phyloP scores from a whole-genome alignment of 2,797 vertebrate genomes.

The Oreortyx pictus region DNA sequence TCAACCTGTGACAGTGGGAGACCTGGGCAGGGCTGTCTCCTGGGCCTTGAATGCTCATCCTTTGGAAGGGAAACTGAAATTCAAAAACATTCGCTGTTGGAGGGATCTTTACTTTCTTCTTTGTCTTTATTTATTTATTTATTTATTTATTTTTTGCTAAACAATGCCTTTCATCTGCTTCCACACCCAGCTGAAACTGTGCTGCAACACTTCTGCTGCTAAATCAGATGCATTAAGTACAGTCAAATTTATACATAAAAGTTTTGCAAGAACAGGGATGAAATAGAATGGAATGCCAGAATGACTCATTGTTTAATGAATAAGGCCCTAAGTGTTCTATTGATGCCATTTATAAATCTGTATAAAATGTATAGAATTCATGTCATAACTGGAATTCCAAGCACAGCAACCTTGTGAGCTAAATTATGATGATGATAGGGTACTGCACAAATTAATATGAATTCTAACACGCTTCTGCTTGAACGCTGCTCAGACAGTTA shows the following conservation, averaged over 20 bases:
- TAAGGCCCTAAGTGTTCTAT: constrained; percentile 73
- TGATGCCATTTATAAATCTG: constrained; percentile 64
- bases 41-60: background rate
- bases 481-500: constrained; percentile 40
- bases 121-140: too few relatives aligned
- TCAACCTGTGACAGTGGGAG: background rate
- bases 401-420: constrained; percentile 46
- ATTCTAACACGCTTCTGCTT: constrained; percentile 7
- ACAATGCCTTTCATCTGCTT: background rate
- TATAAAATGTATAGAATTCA: constrained; percentile 73
- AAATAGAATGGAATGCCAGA: constrained; percentile 64
- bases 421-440: constrained; percentile 8
- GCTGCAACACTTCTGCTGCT: constrained; percentile 23
- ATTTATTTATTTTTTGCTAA: background rate
- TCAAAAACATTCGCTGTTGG: background rate
- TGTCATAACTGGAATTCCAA: constrained; percentile 75
- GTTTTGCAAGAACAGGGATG: constrained; percentile 58
- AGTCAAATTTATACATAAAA: constrained; percentile 52
- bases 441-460: background rate
- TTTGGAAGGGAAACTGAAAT: background rate
- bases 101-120: background rate
- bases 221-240: constrained; percentile 14
- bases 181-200: constrained; percentile 18
- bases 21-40: background rate
- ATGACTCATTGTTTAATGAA: constrained; percentile 76